phyloP scores from a whole-genome alignment of 2,113 vertebrate species.

The Chloropsis hardwickii region DNA sequence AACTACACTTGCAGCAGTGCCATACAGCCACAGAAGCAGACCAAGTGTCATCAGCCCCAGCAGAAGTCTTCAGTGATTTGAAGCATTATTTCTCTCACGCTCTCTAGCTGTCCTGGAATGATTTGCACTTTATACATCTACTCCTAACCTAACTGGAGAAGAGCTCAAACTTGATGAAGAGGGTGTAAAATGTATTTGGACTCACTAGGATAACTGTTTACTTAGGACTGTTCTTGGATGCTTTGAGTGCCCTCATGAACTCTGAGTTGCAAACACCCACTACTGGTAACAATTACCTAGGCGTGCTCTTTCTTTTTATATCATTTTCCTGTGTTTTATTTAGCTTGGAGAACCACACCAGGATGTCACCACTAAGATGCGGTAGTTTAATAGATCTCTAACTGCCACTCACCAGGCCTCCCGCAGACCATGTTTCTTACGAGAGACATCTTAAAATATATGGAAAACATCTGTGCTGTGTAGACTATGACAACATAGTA shows the following conservation, averaged over 20 bases:
- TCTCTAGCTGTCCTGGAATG: not conserved
- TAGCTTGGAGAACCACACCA: conserved; percentile 70
- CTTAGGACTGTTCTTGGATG: conserved; percentile 21
- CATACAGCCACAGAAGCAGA: not conserved
- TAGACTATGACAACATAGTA: not conserved
- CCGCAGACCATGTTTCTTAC: conserved; percentile 46
- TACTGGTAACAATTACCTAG: conserved; percentile 76
- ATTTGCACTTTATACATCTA: not conserved
- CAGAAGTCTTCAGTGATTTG: not conserved
- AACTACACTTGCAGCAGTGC: not conserved
- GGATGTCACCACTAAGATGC: conserved; percentile 45
- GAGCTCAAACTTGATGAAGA: not conserved
- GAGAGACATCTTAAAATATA: conserved; percentile 68
- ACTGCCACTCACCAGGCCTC: conserved; percentile 31
- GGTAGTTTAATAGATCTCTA: conserved; percentile 60
- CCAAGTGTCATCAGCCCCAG: not conserved
- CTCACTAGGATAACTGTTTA: conserved; percentile 30
- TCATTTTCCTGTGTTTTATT: conserved; percentile 71
- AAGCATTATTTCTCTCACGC: not conserved
- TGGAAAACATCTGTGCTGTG: not conserved
- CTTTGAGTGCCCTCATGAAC: conserved; percentile 36
- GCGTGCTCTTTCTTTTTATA: conserved; percentile 65
- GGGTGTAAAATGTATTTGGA: not conserved
- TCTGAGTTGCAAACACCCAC: conserved; percentile 41
- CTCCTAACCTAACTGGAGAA: not conserved